Evolutionary conservation across 2,797 vertebrate species (phyloP), one percentile per base, ranked within the genome.

Genomic region (Lacerta agilis): DNA sequence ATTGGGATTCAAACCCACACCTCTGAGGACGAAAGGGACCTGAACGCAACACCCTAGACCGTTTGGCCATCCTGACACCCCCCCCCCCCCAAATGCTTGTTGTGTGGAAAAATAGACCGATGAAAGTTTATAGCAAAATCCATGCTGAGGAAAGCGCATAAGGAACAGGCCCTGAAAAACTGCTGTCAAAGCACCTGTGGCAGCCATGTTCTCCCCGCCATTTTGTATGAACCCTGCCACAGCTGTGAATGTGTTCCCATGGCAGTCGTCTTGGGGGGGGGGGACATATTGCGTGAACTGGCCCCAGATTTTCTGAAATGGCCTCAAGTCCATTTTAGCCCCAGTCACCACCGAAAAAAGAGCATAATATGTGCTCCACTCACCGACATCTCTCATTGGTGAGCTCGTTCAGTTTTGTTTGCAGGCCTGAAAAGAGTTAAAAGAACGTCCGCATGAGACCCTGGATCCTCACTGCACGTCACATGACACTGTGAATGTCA

Each of bases 311-410:
- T 55, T 15, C 49, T 15, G 49, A 55, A 55, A 15, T 55, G 13
- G 3, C 49, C 13, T 55, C 49, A 41, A 45, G 38, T 8, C 23
- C 23, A 72, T 3, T 7, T 43, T n/a, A 43, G 11, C 20, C 29
- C 49, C 58, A 75, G 3, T 2, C 49, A 66, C 13, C 2, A 1
- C 1, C 20, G 5, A 71, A 72, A 38, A 41, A 18, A 29, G 2
- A 61, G 72, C 67, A 91, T n/a, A 18, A 33, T 4, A 1, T 1
- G 0, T 0, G 73, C 5, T 1, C 6, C 0, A 96, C 98, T 98
- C 94, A 99, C 99, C 98, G 97, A 91, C 98, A 98, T 88, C 98
- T 98, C 96, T 99, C 98, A 0, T 98, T 98, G 76, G 98, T 98
- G 94, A 99, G 95, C 92, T 99, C 98, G 0, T 97, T 93, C 79